These are phyloP conservation scores for Arvicanthis niloticus DNA, from an alignment of 2,113 vertebrate genomes.

Conservation along the genomic window DNA sequence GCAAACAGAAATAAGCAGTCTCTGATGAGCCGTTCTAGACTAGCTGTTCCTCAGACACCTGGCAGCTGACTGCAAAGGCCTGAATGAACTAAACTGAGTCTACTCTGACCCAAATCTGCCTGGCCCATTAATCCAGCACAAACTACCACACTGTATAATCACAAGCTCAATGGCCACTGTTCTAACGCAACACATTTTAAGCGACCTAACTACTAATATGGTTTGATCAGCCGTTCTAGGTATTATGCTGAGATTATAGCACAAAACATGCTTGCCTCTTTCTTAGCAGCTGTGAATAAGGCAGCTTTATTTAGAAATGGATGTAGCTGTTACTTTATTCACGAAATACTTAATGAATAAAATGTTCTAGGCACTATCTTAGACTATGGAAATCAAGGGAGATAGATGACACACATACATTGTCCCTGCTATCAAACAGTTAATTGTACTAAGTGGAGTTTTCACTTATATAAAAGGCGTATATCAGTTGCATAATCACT, in stretches of 20 bases:
- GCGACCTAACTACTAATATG: not conserved
- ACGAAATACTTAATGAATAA: not conserved
- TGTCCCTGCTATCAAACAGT: not conserved
- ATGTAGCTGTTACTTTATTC: not conserved
- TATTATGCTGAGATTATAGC: not conserved
- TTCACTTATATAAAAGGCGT: not conserved
- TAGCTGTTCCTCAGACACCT: not conserved
- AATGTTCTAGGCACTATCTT: not conserved
- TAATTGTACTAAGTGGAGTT: constrained; percentile 26
- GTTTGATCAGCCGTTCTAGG: not conserved
- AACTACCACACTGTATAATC: not conserved
- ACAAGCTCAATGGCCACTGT: not conserved
- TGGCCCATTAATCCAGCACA: not conserved
- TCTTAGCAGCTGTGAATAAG: not conserved
- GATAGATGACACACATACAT: constrained; percentile 10
- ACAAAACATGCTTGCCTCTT: not conserved
- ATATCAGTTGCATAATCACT: constrained; percentile 3
- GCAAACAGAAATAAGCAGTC: not conserved
- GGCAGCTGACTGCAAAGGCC: constrained; percentile 13
- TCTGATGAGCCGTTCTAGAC: not conserved
- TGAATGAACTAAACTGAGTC: not conserved
- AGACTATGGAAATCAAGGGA: not conserved
- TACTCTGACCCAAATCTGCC: not conserved
- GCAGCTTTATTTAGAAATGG: constrained; percentile 49
- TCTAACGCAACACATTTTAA: constrained; percentile 32